Evolutionary conservation across 2,113 vertebrate genomes (phyloP), one percentile per base, ranked within the genome.

Genomic region (Laticauda colubrina): DNA sequence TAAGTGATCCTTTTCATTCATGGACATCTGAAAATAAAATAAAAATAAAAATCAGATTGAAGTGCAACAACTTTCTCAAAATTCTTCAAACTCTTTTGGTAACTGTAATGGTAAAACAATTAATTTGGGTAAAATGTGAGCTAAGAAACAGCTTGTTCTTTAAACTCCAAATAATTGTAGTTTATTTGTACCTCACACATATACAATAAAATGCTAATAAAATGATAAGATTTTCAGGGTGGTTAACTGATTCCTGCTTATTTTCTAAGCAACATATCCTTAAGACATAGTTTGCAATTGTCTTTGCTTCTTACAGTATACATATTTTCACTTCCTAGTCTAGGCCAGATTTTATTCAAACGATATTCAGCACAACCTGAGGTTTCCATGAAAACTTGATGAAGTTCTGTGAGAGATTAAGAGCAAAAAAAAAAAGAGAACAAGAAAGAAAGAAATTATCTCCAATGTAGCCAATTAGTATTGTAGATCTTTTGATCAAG

Each of bases 11-110:
- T 88, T 89, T 94, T 93, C 24, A 45, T 45, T 96, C 92, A 94
- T 94, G 48, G 92, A 87, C 39, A 85, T 94, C 97, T 98, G 89
- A 92, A 53, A 56, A 91, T 26, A 54, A 94, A 96, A 97, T 0
- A 95, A 11, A 96, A 85, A 97, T 93, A 8, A 81, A 95, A 95
- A 94, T 93, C 24, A 23, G 20, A 61, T 91, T 1, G 1, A 88
- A 26, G 9, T 61, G 56, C 39, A 57, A 43, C 14, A 23, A 56
- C 1, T 85, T 89, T 34, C 23, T 89, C 51, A 89, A 92, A 89
- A 87, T 24, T 56, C 24, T 14, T 64, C 21, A 18, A 54, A 57
- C 75, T 21, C 7, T 21, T 81, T 81, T 39, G 34, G 20, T 81
- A 43, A 81, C 34, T 81, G 6, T 81, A 43, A 81, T 0, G 2